phyloP scores from a whole-genome alignment of 2,888 invertebrate species.

The Dasysyrphus tricinctus region DNA sequence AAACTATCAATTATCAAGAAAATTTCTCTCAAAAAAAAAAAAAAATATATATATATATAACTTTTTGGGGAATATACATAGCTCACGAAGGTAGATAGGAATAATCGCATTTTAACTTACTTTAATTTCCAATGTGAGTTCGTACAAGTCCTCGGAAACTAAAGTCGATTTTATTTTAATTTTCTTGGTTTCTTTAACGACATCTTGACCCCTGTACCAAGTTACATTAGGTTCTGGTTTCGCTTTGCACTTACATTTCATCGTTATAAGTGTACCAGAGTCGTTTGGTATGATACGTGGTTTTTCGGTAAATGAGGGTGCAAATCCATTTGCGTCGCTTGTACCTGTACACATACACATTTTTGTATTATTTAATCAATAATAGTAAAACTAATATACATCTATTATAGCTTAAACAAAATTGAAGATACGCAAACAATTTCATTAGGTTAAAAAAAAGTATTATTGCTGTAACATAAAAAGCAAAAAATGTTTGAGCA shows the following conservation, averaged over 20 bases:
- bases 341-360: conserved; percentile 87
- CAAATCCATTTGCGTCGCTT: conserved; percentile 94
- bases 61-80: no score
- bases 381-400: background rate
- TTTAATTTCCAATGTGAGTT: conserved; percentile 91
- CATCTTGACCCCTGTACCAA: conserved; percentile 96
- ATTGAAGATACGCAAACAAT: conserved; percentile 61
- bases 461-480: conserved; percentile 54
- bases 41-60: no score
- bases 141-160: conserved; percentile 93
- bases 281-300: conserved; percentile 99
- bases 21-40: no score
- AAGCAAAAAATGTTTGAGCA: conserved; percentile 53
- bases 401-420: background rate
- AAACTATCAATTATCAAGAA: no score
- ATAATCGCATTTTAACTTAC: conserved; percentile 81
- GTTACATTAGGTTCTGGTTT: conserved; percentile 97
- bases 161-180: conserved; percentile 91
- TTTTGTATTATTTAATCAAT: conserved; percentile 77
- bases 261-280: conserved; percentile 97
- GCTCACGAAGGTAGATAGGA: no score
- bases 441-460: conserved; percentile 54
- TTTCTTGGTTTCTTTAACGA: conserved; percentile 93
- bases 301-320: conserved; percentile 98
- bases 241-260: conserved; percentile 98